Evolutionary conservation across 1,140 invertebrate genomes (phyloP), one percentile per base, ranked within the genome.

Genomic region (Drosophila gunungcola): DNA sequence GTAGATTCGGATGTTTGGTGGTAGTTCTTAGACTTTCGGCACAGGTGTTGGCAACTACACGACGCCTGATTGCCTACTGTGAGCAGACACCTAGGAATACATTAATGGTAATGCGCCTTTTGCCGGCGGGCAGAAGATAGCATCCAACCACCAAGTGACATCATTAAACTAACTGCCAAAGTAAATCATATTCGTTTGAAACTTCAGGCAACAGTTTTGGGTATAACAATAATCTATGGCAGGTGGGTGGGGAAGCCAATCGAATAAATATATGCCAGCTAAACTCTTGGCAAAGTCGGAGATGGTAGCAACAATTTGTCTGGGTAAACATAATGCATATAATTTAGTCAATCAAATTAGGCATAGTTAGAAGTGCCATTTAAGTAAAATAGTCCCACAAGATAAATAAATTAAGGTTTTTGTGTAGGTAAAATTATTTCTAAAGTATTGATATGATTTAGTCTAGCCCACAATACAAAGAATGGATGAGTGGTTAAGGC

Each of bases 71-170:
- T 86, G 80, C 75, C 60, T 49, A 57, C 55, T 70, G 39, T 52
- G 62, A 78, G 58, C 68, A 63, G 77, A 80, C 63, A 67, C 58
- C 45, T 25, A 74, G 61, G 57, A 74, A 75, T 81, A 74, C 78
- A 85, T 85, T 86, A 85, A 86, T 85, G 85, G 63, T 85, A 82
- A 85, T 75, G 73, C 73, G 34, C 68, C 62, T 78, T 74, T 78
- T 60, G 73, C 80, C 64, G 16, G 61, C 29, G 60, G 72, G 34
- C 49, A 60, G 67, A 74, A 61, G n/a, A 12, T 54, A 74, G 48
- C 72, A 57, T 41, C 41, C 52, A 73, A 32, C 70, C 73, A 49
- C 61, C 73, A 75, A 78, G 69, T 81, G 83, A 86, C 78, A 85
- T 74, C 61, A 74, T 68, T 84, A 76, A 80, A 83, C 80, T 76